These are phyloP conservation scores for Colletes latitarsis DNA, from an alignment of 1,140 invertebrate genomes.

Conservation along the genomic window DNA sequence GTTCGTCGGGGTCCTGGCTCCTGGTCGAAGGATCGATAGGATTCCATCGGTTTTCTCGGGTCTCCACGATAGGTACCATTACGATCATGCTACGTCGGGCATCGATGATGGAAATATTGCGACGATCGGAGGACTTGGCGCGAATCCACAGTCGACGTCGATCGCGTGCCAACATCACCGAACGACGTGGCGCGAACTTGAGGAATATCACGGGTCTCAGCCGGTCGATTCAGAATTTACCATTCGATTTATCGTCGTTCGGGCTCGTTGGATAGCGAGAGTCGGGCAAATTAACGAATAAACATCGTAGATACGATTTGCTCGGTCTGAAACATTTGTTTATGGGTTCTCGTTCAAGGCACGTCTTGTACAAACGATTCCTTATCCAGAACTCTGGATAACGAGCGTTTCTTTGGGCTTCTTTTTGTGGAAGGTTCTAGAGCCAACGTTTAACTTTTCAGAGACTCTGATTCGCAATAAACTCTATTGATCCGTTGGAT, in stretches of 20 bases:
- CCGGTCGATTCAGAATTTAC: background rate
- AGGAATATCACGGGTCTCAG: slow-evolving; percentile 35
- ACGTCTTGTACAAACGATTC: no score
- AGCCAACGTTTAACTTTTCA: background rate
- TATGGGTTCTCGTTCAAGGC: no score
- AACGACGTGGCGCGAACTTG: slow-evolving; percentile 4
- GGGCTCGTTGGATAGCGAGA: no score
- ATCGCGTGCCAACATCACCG: slow-evolving; percentile 32
- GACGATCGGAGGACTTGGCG: slow-evolving; percentile 43
- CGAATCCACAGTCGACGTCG: slow-evolving; percentile 3
- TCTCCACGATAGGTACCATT: background rate
- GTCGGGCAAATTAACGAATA: no score
- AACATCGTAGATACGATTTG: no score
- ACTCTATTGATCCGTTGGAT: background rate
- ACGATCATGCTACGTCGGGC: no score
- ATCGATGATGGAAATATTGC: slow-evolving; percentile 41
- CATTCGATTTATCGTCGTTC: background rate
- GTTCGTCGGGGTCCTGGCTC: background rate
- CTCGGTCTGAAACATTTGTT: no score
- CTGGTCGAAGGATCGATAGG: background rate
- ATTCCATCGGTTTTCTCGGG: background rate
- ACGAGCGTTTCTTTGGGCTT: no score
- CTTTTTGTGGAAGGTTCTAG: no score
- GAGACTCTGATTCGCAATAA: background rate
- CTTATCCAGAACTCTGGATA: no score